These are phyloP conservation scores for Nyctibius bracteatus DNA, from an alignment of 2,113 vertebrate genomes.

Conservation along the genomic window DNA sequence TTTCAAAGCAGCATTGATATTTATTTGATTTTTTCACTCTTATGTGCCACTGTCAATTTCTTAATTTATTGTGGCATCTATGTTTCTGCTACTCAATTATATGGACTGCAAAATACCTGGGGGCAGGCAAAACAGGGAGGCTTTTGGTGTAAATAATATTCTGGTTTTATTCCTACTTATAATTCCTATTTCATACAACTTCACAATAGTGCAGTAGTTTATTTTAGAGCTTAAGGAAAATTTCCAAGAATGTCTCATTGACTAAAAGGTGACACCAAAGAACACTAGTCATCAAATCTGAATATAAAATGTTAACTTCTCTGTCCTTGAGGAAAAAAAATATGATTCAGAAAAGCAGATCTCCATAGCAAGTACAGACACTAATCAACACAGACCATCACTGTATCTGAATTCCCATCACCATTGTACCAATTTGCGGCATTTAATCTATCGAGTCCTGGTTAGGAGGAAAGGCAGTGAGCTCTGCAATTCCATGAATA, in stretches of 20 bases:
- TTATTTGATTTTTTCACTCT: constrained; percentile 22
- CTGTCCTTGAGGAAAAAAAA: background rate
- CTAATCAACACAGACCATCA: background rate
- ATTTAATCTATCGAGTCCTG: background rate
- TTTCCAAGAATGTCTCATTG: background rate
- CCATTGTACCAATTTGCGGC: background rate
- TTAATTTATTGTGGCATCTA: background rate
- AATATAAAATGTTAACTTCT: background rate
- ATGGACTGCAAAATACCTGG: background rate
- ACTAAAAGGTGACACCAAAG: background rate
- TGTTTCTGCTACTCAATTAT: background rate
- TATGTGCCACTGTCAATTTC: background rate
- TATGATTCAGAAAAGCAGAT: background rate
- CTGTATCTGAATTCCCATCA: background rate
- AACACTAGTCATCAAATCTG: background rate
- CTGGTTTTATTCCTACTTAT: background rate
- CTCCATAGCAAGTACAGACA: background rate
- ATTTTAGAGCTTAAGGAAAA: background rate
- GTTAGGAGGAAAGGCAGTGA: background rate
- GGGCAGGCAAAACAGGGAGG: background rate
- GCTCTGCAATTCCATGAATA: background rate
- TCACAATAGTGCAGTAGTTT: background rate
- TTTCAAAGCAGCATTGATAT: background rate
- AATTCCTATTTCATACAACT: background rate
- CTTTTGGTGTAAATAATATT: background rate